Evolutionary conservation across 53 echinoderm and acorn worm species (phyloP), one percentile per base, ranked within the genome.

Genomic region (Arbacia lixula): DNA sequence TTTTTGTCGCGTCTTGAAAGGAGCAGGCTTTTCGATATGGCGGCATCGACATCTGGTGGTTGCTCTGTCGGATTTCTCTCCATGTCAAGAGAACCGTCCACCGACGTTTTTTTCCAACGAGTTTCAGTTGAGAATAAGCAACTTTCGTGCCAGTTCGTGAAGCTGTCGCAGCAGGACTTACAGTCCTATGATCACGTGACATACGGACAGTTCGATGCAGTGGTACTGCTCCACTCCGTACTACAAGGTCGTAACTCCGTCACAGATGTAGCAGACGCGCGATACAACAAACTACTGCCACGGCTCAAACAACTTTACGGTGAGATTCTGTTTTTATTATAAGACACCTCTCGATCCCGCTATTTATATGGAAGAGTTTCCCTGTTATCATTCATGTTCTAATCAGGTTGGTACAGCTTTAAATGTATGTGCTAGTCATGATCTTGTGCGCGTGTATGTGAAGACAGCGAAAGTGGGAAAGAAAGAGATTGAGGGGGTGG

Each of bases 241-340:
- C 17, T 29, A 49, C 71, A 71, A 46, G 71, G 71, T 40, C 41
- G 71, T 40, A 71, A 71, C 71, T 71, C 71, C 50, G 43, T 71
- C 46, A 71, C 71, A 40, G 71, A 71, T 33, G 71, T 71, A 2
- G 71, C 28, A 2, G 71, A 71, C 49, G 71, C 71, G 0, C 39
- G 27, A 19, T 71, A 71, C 46, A 46, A 2, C 29, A 71, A 46
- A 6, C 71, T 71, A 10, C 19, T 71, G 27, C 71, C 46, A 5
- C 26, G 42, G 25, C 71, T 71, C 2, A 28, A 46, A 16, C 0
- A 71, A 71, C 39, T 6, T 41, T 71, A 41, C 42, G 71, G 71
- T 71, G 12, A 25, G 46, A 58, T n/a, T n/a, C n/a, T n/a, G n/a
- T n/a, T n/a, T n/a, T n/a, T n/a, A n/a, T n/a, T n/a, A n/a, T n/a